These are phyloP conservation scores for Zosterops japonicus DNA, from an alignment of 2,113 vertebrate genomes.

Conservation along the genomic window DNA sequence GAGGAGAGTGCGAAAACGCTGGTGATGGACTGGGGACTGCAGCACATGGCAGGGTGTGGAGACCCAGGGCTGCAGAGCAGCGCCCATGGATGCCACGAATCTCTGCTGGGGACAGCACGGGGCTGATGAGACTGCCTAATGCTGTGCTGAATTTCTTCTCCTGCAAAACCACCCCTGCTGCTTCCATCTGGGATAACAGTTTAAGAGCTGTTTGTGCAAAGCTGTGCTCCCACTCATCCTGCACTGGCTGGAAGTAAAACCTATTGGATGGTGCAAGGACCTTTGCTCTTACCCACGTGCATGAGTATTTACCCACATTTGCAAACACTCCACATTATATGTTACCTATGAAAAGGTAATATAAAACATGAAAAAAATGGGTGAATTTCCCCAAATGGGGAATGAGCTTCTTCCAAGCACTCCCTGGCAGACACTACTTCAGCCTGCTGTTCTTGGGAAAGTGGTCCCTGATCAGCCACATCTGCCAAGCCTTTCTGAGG, in stretches of 20 bases:
- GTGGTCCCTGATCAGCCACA: fast-evolving
- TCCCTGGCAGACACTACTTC: not conserved
- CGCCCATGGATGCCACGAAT: fast-evolving
- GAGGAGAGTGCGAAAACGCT: conserved; percentile 64
- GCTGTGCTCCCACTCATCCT: not conserved
- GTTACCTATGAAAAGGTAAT: not conserved
- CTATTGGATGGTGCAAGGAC: not conserved
- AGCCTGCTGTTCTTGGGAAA: not conserved
- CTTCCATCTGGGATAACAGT: not conserved
- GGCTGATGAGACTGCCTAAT: not conserved
- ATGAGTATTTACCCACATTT: not conserved
- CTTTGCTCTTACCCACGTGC: not conserved
- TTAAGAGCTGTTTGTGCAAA: not conserved
- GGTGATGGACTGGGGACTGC: not conserved
- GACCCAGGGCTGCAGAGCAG: not conserved
- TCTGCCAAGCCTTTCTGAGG: not conserved
- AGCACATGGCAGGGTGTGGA: not conserved
- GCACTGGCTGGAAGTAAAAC: not conserved
- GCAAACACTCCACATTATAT: not conserved
- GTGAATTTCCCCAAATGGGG: not conserved
- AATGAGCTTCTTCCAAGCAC: not conserved
- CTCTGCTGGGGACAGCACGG: not conserved
- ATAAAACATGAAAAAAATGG: not conserved
- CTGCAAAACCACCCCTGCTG: not conserved
- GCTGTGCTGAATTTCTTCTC: not conserved